Conservation (phyloP, 2,113 vertebrate genomes). For the Hydrolagus affinis region DNA sequence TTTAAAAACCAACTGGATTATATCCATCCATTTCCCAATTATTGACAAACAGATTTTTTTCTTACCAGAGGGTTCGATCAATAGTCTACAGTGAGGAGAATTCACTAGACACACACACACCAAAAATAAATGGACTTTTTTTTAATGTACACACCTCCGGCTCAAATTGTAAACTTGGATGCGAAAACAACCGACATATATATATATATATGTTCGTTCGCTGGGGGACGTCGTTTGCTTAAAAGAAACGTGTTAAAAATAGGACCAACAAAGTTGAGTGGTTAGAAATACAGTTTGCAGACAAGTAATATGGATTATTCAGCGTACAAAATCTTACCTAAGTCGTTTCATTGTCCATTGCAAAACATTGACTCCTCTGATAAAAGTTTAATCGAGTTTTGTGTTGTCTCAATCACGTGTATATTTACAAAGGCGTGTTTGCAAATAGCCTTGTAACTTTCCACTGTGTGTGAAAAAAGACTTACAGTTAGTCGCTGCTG, state of each 20-base stretch:
- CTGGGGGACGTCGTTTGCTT: too few species aligned
- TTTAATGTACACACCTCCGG: background rate
- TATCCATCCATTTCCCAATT: constrained; percentile 33
- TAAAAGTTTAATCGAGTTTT: constrained; percentile 7
- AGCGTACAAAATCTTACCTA: background rate
- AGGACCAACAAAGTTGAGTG: background rate
- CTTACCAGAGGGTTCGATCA: constrained; percentile 33
- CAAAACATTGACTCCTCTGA: background rate
- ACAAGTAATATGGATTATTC: background rate
- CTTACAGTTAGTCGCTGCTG: too few species aligned
- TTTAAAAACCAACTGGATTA: constrained; percentile 31
- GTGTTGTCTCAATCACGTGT: too few species aligned
- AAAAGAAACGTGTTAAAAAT: background rate
- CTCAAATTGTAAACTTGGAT: background rate
- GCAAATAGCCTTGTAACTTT: background rate
- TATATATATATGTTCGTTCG: background rate
- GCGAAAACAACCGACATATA: background rate
- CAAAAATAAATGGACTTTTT: background rate
- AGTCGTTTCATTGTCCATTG: background rate
- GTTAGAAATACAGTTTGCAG: background rate
- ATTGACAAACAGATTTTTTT: constrained; percentile 39
- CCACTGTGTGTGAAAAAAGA: background rate
- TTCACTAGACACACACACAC: constrained; percentile 16
- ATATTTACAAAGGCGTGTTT: background rate
- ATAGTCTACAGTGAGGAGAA: constrained; percentile 26